Evolutionary conservation across 2,797 vertebrate species (phyloP).

Genomic region (Danio jaintianensis): DNA sequence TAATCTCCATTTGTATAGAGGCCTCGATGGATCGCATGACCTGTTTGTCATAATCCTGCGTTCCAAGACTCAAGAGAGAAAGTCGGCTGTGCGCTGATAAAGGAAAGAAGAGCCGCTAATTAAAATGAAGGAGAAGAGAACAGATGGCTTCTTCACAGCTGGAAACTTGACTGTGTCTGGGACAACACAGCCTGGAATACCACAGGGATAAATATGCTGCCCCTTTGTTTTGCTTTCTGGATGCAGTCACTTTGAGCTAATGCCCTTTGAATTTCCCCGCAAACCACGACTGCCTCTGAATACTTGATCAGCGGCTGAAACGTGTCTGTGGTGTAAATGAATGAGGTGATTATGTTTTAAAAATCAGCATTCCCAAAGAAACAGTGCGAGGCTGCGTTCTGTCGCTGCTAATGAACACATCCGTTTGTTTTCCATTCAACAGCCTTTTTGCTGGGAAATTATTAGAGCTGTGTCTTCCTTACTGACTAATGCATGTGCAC

Average conservation of each 20-base stretch:
- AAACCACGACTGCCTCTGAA: slow-evolving; percentile 17
- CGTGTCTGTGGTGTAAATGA: slow-evolving; percentile 44
- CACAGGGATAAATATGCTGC: slow-evolving; percentile 70
- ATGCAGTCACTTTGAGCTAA: slow-evolving; percentile 45
- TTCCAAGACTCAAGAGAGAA: slow-evolving; percentile 56
- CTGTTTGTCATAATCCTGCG: slow-evolving; percentile 56
- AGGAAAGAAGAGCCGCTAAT: slow-evolving; percentile 73
- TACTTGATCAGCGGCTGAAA: slow-evolving; percentile 26
- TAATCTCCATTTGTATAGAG: slow-evolving; percentile 49
- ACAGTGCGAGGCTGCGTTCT: not conserved
- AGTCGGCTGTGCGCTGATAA: slow-evolving; percentile 67
- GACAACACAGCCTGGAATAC: slow-evolving; percentile 61
- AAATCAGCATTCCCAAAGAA: slow-evolving; percentile 38
- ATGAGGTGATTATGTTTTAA: slow-evolving; percentile 39
- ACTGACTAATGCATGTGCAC: slow-evolving; percentile 15
- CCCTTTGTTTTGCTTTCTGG: slow-evolving; percentile 48
- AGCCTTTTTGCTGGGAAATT: not conserved
- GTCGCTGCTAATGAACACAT: slow-evolving; percentile 9
- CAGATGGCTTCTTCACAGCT: slow-evolving; percentile 79
- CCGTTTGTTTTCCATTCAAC: not conserved
- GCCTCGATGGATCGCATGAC: slow-evolving; percentile 46
- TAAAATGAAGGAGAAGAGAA: slow-evolving; percentile 76
- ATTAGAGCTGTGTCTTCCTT: slow-evolving; percentile 17
- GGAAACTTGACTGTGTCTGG: slow-evolving; percentile 70
- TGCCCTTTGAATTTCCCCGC: slow-evolving; percentile 40